Percentiles rank a stretch among this genome's conserved stretches.
Evolutionary conservation across 2,888 invertebrate genomes (phyloP).

Genomic region (Cerastis rubricosa): DNA sequence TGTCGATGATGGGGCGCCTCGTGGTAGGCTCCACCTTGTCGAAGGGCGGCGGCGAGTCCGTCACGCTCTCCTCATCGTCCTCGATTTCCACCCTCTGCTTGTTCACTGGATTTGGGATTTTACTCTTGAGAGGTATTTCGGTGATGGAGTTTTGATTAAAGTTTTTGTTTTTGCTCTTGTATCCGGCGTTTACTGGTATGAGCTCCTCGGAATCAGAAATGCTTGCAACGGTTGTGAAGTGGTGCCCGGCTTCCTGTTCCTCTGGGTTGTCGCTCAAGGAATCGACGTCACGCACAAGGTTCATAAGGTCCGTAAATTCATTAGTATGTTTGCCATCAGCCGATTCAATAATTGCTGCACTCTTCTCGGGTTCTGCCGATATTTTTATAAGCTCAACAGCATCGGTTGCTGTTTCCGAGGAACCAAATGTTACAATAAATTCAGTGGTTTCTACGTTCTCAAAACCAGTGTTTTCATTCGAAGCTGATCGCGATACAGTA

Average conservation of each 20-base stretch:
- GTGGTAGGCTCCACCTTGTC: conserved; percentile 86
- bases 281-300: conserved; percentile 87
- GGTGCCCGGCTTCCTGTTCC: conserved; percentile 63
- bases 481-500: conserved; percentile 72
- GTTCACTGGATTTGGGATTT: conserved; percentile 70
- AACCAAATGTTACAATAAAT: conserved; percentile 80
- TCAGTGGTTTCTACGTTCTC: conserved; percentile 86
- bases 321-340: conserved; percentile 76
- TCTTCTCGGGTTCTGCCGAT: conserved; percentile 77
- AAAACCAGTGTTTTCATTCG: conserved; percentile 73
- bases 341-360: conserved; percentile 80
- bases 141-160: conserved; percentile 87
- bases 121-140: conserved; percentile 82
- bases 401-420: conserved; percentile 83
- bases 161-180: conserved; percentile 87
- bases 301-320: conserved; percentile 83
- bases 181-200: conserved; percentile 85
- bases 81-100: conserved; percentile 86
- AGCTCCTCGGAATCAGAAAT: conserved; percentile 86
- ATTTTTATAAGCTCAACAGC: conserved; percentile 84
- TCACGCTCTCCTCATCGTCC: conserved; percentile 83
- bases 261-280: conserved; percentile 85
- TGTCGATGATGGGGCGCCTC: conserved; percentile 85
- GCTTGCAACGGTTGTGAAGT: conserved; percentile 69
- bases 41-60: conserved; percentile 83